phyloP scores from a whole-genome alignment of 1,140 invertebrate genomes.

The Bathynomus jamesi region DNA sequence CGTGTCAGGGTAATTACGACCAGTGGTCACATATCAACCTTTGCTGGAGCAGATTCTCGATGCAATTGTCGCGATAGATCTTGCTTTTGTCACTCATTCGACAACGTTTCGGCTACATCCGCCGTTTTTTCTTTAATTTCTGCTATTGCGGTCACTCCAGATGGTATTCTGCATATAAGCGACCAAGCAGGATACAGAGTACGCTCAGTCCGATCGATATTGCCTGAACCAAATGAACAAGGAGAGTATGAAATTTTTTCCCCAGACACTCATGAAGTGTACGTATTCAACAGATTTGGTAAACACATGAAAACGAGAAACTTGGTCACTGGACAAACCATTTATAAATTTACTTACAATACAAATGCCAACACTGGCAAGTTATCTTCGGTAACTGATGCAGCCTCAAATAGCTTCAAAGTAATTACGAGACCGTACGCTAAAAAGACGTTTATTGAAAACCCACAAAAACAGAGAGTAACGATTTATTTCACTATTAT shows the following conservation, averaged over 20 bases:
- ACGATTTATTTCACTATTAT: slow-evolving; percentile 21
- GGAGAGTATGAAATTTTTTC: slow-evolving; percentile 87
- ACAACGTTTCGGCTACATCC: slow-evolving; percentile 81
- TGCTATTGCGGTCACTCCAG: slow-evolving; percentile 83
- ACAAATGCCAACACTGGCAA: slow-evolving; percentile 93
- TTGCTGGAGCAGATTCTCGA: slow-evolving; percentile 87
- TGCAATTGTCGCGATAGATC: slow-evolving; percentile 85
- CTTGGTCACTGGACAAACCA: slow-evolving; percentile 81
- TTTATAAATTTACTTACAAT: slow-evolving; percentile 89
- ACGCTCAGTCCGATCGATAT: slow-evolving; percentile 74
- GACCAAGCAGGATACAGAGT: slow-evolving; percentile 88
- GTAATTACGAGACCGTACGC: slow-evolving; percentile 68
- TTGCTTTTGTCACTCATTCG: slow-evolving; percentile 40
- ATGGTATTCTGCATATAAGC: slow-evolving; percentile 86
- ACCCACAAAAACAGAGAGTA: slow-evolving; percentile 32
- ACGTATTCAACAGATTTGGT: slow-evolving; percentile 90
- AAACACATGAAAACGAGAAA: slow-evolving; percentile 88
- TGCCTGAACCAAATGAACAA: slow-evolving; percentile 60
- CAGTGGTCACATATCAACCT: slow-evolving; percentile 82
- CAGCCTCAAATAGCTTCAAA: slow-evolving; percentile 82
- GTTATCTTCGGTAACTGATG: slow-evolving; percentile 80
- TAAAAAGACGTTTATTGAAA: slow-evolving; percentile 29
- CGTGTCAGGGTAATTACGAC: slow-evolving; percentile 78
- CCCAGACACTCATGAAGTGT: slow-evolving; percentile 89
- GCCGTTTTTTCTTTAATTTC: slow-evolving; percentile 92